Conservation (phyloP, 1,140 invertebrate species). For the Drosophila kikkawai region DNA sequence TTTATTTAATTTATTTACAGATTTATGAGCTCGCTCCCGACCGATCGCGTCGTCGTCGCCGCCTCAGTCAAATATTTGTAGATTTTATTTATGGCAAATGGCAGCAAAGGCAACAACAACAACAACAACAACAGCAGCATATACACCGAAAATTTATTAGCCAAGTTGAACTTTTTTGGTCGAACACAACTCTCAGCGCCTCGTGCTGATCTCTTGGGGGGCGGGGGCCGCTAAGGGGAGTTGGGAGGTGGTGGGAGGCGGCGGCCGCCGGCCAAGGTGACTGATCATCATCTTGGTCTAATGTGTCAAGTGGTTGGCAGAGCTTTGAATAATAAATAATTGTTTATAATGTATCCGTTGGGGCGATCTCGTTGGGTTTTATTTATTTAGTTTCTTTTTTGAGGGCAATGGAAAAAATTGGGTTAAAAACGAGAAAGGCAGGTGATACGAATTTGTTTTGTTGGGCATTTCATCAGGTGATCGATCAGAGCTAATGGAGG, state of each 20-base stretch:
- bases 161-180: conserved; percentile 66
- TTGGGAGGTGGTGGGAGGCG: background rate
- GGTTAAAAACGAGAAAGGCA: conserved; percentile 30
- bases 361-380: conserved; percentile 17
- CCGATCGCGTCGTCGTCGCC: conserved; percentile 24
- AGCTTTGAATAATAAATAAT: conserved; percentile 66
- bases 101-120: conserved; percentile 29
- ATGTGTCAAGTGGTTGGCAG: conserved; percentile 72
- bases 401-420: conserved; percentile 26
- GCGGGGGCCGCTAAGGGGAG: background rate
- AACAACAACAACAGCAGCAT: conserved; percentile 5
- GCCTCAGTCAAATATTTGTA: conserved; percentile 75
- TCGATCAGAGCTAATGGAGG: conserved; percentile 28
- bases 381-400: conserved; percentile 12
- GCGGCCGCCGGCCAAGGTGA: conserved; percentile 59
- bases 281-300: conserved; percentile 74
- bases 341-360: conserved; percentile 55
- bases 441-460: conserved; percentile 11
- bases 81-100: conserved; percentile 74
- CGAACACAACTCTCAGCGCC: conserved; percentile 48
- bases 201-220: conserved; percentile 32
- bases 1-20: conserved; percentile 82
- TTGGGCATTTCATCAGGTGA: conserved; percentile 32
- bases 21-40: conserved; percentile 73
- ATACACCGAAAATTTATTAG: conserved; percentile 73